A percentile compares a stretch with the other conserved stretches of the same genome.
Conservation (phyloP, 2,113 vertebrate species). For the Tychaedon coryphoeus region DNA sequence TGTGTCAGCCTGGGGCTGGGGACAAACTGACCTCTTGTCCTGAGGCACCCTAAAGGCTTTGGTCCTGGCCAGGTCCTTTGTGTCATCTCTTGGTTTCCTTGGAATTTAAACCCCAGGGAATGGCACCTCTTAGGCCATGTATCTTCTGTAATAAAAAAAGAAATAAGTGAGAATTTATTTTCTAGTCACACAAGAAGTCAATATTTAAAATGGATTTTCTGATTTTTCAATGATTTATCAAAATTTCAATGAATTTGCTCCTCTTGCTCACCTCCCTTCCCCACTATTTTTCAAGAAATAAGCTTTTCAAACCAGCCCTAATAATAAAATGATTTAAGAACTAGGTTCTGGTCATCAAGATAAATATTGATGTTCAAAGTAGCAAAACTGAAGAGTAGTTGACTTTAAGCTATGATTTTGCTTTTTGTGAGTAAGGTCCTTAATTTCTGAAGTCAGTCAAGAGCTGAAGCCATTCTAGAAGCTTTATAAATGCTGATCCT, state of each 20-base stretch:
- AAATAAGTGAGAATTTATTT: background rate
- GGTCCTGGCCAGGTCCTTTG: background rate
- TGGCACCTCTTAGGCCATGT: background rate
- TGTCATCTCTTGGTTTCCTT: background rate
- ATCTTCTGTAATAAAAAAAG: background rate
- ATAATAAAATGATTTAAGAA: background rate
- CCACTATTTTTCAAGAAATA: background rate
- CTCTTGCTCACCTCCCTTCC: background rate
- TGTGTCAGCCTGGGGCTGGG: background rate
- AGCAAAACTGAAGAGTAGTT: background rate
- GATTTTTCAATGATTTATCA: background rate
- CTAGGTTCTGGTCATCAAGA: background rate
- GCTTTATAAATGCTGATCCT: constrained; percentile 18
- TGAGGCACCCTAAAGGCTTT: background rate
- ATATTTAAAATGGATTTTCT: background rate
- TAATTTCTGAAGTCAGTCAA: background rate
- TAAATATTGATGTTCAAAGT: background rate
- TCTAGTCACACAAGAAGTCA: background rate
- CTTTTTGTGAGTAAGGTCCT: background rate
- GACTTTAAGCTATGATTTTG: background rate
- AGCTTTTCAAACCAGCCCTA: background rate
- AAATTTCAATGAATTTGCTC: background rate
- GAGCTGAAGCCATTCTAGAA: background rate
- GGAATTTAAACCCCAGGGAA: background rate
- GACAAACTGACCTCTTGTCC: background rate